These are phyloP conservation scores for Istiophorus platypterus DNA, from an alignment of 2,113 vertebrate genomes.

Conservation along the genomic window DNA sequence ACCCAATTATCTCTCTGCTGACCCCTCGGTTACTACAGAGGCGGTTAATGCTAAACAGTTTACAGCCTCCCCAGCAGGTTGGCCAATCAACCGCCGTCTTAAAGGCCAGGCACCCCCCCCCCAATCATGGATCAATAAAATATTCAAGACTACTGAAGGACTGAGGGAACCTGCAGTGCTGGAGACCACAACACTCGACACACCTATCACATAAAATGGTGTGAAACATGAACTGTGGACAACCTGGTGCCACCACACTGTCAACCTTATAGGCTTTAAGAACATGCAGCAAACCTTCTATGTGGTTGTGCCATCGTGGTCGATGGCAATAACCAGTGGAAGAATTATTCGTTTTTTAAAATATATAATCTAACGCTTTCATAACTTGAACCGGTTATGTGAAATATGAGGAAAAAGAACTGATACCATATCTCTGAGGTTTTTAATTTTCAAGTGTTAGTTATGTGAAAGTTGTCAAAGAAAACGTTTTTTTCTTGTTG, in stretches of 20 bases:
- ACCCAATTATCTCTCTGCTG: conserved; percentile 21
- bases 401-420: no score
- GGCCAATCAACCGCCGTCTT: conserved; percentile 54
- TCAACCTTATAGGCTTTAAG: background rate
- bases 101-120: conserved; percentile 15
- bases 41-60: conserved; percentile 42
- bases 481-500: background rate
- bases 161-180: conserved; percentile 1
- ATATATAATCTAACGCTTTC: background rate
- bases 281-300: background rate
- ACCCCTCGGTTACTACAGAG: conserved; percentile 39
- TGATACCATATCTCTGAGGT: background rate
- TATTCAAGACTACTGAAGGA: conserved; percentile 43
- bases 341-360: no score
- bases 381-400: background rate
- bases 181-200: no score
- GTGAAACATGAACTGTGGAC: background rate
- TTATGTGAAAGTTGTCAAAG: background rate
- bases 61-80: conserved; percentile 19
- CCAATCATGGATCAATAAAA: conserved; percentile 58
- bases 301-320: background rate
- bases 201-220: background rate
- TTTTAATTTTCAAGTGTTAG: background rate
- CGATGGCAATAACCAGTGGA: background rate
- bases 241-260: conserved; percentile 2